A percentile compares a stretch with the other conserved stretches of the same genome.
These are phyloP conservation scores for Vimba vimba DNA, from an alignment of 2,113 vertebrate genomes.

Conservation along the genomic window DNA sequence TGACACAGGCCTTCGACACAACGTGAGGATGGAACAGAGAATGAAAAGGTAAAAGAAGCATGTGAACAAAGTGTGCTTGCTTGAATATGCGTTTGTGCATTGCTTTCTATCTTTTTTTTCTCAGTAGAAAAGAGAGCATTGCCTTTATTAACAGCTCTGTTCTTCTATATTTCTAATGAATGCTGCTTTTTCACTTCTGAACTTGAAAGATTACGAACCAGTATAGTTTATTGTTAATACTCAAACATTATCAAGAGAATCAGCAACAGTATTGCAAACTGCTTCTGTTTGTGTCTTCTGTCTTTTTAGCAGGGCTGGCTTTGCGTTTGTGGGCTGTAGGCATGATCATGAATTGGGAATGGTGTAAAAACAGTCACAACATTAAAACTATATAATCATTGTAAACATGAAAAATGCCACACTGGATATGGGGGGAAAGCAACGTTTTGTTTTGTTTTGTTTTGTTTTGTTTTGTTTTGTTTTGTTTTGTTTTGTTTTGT, in stretches of 20 bases:
- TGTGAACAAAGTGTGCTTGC: not conserved
- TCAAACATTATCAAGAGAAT: not conserved
- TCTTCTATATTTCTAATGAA: not conserved
- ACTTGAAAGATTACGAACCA: not conserved
- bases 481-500: no score
- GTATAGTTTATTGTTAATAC: not conserved
- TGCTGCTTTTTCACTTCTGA: not conserved
- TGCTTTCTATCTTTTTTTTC: not conserved
- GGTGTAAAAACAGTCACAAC: not conserved
- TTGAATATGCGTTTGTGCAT: not conserved
- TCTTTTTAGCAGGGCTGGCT: not conserved
- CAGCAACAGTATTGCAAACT: not conserved
- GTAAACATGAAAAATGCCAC: not conserved
- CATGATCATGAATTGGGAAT: not conserved
- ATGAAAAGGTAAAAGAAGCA: not conserved
- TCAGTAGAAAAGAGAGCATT: not conserved
- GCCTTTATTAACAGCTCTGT: not conserved
- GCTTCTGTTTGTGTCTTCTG: not conserved
- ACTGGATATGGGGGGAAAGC: no score
- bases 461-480: no score
- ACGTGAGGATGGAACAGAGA: not conserved
- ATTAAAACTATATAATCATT: not conserved
- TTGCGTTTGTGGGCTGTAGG: not conserved
- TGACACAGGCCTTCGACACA: constrained; percentile 57
- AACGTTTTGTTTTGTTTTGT: no score